Base-by-base conservation (phyloP, 2,113 vertebrate species). In the Anarhynchus alexandrinus region DNA sequence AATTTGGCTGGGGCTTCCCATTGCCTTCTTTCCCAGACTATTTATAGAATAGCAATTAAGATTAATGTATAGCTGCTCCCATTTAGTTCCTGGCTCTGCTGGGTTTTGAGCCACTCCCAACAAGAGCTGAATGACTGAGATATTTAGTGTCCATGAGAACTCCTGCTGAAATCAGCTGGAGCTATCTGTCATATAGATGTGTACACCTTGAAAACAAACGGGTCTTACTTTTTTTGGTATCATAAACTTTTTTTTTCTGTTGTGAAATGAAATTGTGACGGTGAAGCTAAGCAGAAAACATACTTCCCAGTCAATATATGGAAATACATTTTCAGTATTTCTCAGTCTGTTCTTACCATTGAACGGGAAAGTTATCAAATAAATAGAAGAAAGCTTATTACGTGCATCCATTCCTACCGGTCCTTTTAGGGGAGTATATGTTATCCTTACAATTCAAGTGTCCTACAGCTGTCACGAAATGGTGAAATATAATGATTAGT, bases 11-110 rank as follows among this genome's bases (percentile, higher is more conserved):
- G 79, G 67, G 79, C 95, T 97, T 94, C 95, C 93, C 83, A 82
- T 88, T 96, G 34, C 80, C 80, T 86, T 86, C 82, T 94, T 93
- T 97, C 93, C 85, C 86, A 94, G 88, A 17, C 94, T 95, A 95
- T 96, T 97, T 96, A 96, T 92, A 97, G 96, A 86, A 70, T 2
- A 59, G 79, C 93, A 96, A 96, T 96, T 97, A 94, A 96, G 93
- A 96, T 96, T 94, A 95, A 94, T 95, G 85, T 93, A 73, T 80
- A 88, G 90, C 84, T 93, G 85, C 62, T 96, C 32, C 45, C 76
- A 81, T 82, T 61, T 71, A 96, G 90, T 84, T 95, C 88, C 86
- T 94, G 90, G 72, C 93, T 95, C 88, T 91, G 77, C 67, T 89
- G 73, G 47, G 77, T 86, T 94, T 86, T 94, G 38, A 94, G 92